Evolutionary conservation across 2,888 invertebrate species (phyloP), one percentile per base, ranked within the genome.

Genomic region (Kryphioiulus occultus): DNA sequence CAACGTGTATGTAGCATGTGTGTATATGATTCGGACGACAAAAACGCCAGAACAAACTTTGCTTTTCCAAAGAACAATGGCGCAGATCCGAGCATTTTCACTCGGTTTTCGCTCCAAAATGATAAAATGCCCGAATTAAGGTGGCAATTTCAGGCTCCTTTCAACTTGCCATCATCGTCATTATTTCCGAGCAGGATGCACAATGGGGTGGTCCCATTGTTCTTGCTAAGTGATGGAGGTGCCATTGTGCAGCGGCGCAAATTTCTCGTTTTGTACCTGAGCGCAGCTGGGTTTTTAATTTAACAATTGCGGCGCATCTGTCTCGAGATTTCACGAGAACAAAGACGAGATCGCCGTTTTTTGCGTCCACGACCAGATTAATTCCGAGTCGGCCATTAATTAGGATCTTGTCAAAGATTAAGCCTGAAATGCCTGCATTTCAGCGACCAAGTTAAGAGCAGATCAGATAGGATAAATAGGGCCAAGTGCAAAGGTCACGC

Each of bases 91-190:
- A 2, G 3, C 39, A 59, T 15, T 59, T 59, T 59, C 59, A 4
- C 59, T n/a, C 19, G 9, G 19, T 59, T n/a, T 59, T 22, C 22
- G n/a, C 22, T 59, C 59, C 59, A n/a, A 59, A 59, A 59, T 59
- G 59, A 59, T 59, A 59, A 59, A 59, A 59, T 59, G 59, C n/a
- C 59, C 59, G n/a, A 59, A 59, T 59, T 59, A 59, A 59, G 59
- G n/a, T 47, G 17, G 17, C 47, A 47, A 59, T 59, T 59, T 19
- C n/a, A 22, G 59, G 59, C n/a, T 47, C 47, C 15, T 47, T 47
- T 47, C 47, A 47, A 15, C 47, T 47, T 15, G 47, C 47, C 47
- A 47, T 47, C 10, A 5, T 59, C 59, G n/a, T 59, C 59, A 59
- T 59, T 59, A 59, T 59, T 59, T 59, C 59, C 4, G 19, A n/a